Base-by-base conservation (phyloP, 1,140 invertebrate species). In the Drosophila parvula region DNA sequence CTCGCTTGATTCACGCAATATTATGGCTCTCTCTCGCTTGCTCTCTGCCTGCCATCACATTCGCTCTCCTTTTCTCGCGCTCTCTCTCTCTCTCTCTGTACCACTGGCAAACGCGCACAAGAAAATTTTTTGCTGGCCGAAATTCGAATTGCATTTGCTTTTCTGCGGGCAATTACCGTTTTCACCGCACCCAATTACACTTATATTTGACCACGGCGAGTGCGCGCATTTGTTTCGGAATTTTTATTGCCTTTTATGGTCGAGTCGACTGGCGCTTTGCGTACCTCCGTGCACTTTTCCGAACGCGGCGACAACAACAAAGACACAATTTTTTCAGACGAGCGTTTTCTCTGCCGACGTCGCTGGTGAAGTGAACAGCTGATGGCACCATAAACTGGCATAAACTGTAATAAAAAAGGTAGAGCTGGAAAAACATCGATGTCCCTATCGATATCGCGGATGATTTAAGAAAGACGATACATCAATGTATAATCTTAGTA, bases 1-100 rank as follows among this genome's bases (percentile, higher is more conserved):
- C 77, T 85, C 45, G 62, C 62, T 84, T 84, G 69, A 82, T 83
- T 71, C 80, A 83, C 79, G 78, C 82, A 84, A 84, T 83, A 84
- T 78, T 77, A 59, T 47, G 57, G 40, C 63, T 38, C 53, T 73
- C 56, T 57, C 22, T 36, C 40, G 36, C 61, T 36, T 10, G 27
- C 43, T 36, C 67, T 28, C 69, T 50, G 51, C 11, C 41, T 43
- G 27, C 18, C 61, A 43, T 48, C 32, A 22, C 40, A 18, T 47
- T 40, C 55, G 10, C 44, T 51, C 63, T 28, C 5, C 7, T 48
- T 50, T 32, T 34, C 32, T 14, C 48, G 16, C 65, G 32, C 47
- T 14, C 36, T 36, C 43, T 18, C 34, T 48, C 43, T 32, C 51
- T 47, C 32, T 47, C 57, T 48, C 63, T 45, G 55, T 55, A 28